Conservation (phyloP, 2,888 invertebrate species). For the Limulus polyphemus region DNA sequence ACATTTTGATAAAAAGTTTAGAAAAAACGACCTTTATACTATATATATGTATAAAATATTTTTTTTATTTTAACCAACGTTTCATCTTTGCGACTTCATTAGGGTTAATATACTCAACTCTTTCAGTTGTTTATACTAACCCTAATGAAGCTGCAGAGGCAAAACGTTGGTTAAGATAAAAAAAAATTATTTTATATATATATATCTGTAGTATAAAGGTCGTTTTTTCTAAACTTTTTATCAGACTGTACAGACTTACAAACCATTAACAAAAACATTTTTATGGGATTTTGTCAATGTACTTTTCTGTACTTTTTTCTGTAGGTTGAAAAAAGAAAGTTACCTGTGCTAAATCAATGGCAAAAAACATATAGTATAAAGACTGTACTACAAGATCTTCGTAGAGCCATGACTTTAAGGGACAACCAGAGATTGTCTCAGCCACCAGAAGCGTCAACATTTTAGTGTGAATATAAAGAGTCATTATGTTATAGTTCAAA, state of each 20-base stretch:
- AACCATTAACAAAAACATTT: too few relatives aligned
- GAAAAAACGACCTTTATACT: too few relatives aligned
- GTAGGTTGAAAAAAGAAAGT: conserved; percentile 86
- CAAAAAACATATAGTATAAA: conserved; percentile 92
- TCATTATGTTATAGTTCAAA: too few relatives aligned
- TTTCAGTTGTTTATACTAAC: neutral
- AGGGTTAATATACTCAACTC: too few relatives aligned
- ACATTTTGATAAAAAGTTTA: too few relatives aligned
- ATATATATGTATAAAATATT: too few relatives aligned
- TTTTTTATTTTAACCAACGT: too few relatives aligned
- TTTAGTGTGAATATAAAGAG: conserved; percentile 45
- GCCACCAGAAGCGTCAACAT: conserved; percentile 94
- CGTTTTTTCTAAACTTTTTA: neutral
- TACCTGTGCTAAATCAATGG: conserved; percentile 88
- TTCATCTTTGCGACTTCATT: too few relatives aligned
- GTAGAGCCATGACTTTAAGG: conserved; percentile 91
- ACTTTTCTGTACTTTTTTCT: conserved; percentile 24
- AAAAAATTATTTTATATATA: too few relatives aligned
- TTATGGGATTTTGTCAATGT: too few relatives aligned
- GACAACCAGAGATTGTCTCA: conserved; percentile 97
- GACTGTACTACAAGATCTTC: conserved; percentile 75
- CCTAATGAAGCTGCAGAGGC: neutral
- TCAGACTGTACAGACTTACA: too few relatives aligned
- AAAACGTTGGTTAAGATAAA: neutral
- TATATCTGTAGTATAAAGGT: neutral